These are phyloP conservation scores for Butorides virescens DNA, from an alignment of 2,113 vertebrate species.

Conservation along the genomic window DNA sequence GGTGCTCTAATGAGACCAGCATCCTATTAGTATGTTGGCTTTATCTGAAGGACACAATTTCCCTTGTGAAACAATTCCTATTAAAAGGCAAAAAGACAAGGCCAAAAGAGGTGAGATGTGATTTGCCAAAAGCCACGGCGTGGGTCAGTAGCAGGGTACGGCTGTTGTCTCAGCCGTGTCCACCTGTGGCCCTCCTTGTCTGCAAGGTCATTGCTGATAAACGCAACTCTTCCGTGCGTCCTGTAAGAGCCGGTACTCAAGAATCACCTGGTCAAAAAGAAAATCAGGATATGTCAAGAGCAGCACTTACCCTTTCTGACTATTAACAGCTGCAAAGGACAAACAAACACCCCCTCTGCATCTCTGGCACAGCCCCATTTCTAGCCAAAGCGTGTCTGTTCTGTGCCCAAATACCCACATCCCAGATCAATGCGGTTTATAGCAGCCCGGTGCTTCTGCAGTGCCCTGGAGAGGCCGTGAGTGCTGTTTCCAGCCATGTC, in stretches of 20 bases:
- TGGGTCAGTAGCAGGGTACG: not conserved
- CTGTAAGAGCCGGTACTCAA: not conserved
- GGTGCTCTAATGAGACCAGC: not conserved
- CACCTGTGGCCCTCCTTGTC: not conserved
- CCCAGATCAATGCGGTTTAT: not conserved
- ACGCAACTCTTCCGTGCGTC: not conserved
- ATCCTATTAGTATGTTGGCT: not conserved
- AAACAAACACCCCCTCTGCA: not conserved
- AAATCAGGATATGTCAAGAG: not conserved
- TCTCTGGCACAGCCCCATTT: not conserved
- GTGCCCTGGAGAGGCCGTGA: too few relatives aligned
- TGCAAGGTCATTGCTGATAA: not conserved
- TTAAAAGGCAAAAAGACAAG: not conserved
- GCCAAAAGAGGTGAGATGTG: not conserved
- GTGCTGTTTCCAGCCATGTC: not conserved
- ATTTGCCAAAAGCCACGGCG: not conserved
- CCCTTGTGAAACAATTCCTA: not conserved
- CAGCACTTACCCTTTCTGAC: not conserved
- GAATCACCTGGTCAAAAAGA: not conserved
- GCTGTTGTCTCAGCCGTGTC: not conserved
- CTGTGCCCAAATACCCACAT: not conserved
- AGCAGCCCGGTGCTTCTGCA: not conserved
- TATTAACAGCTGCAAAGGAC: not conserved
- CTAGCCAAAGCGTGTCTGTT: not conserved
- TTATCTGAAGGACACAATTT: not conserved